These are phyloP conservation scores for Heteromurus nitidus DNA, from an alignment of 2,888 invertebrate species.

Conservation along the genomic window DNA sequence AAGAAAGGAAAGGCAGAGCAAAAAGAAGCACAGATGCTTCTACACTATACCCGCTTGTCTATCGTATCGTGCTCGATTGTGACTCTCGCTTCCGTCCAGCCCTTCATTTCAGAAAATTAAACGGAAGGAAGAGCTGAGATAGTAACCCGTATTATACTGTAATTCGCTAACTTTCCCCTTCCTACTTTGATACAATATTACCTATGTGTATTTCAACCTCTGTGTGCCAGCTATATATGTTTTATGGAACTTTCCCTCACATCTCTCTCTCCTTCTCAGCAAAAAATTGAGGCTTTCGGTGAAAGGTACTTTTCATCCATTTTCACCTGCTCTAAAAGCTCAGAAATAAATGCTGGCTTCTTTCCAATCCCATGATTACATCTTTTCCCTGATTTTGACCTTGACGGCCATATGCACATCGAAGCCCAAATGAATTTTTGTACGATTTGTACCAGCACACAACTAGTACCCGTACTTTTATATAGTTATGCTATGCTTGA, in stretches of 20 bases:
- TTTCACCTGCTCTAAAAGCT: conserved; percentile 40
- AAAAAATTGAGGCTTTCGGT: conserved; percentile 26
- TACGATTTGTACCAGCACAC: conserved; percentile 47
- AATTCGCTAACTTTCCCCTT: conserved; percentile 5
- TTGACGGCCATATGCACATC: too few relatives aligned
- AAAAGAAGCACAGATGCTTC: background rate
- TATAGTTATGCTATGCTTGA: too few relatives aligned
- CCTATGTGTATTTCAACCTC: conserved; percentile 5
- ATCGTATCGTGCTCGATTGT: conserved; percentile 41
- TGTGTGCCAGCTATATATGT: background rate
- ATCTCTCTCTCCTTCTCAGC: background rate
- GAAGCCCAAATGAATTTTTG: background rate
- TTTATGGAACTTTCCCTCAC: too few relatives aligned
- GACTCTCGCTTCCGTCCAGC: conserved; percentile 60
- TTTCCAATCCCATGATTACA: conserved; percentile 12
- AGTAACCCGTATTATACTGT: conserved; percentile 34
- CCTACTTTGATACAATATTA: background rate
- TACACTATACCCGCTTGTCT: conserved; percentile 43
- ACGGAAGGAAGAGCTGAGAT: conserved; percentile 46
- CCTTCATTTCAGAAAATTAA: conserved; percentile 58
- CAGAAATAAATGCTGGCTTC: conserved; percentile 13
- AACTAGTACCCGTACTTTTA: conserved; percentile 39
- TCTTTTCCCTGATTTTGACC: conserved; percentile 13
- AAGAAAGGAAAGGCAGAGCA: background rate
- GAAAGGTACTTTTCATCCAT: conserved; percentile 45